Evolutionary conservation across 2,888 invertebrate genomes (phyloP), one percentile per base, ranked within the genome.

Genomic region (Erynnis tages): DNA sequence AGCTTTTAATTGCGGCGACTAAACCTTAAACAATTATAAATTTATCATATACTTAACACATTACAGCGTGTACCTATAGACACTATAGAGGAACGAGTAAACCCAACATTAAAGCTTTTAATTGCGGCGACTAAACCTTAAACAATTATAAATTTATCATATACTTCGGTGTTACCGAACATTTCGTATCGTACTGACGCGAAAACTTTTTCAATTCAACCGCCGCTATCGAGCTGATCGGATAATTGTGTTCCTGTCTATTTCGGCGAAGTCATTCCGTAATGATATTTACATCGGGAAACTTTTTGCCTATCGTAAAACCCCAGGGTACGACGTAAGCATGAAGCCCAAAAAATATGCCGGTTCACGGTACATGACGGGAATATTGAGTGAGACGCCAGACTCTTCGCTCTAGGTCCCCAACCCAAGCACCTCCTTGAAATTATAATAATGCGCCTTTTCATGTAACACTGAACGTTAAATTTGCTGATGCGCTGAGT

Each of bases 371-470:
- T 44, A 10, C 50, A 50, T 21, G 50, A 43, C 35, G 29, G 21
- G 50, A 50, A 50, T 50, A 50, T 44, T 21, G 10, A 52, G 37
- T 37, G 50, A 37, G 35, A 43, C 17, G 41, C 27, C 49, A 49
- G 41, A 43, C 50, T 44, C 35, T 52, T 52, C 29, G 32, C 7
- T 29, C 27, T 52, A 41, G 35, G 44, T 37, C 37, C 30, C 32
- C 21, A 35, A 16, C 43, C 19, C 21, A 27, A 41, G 27, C 35
- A 43, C 50, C 43, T 43, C 50, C 43, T 50, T 50, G 43, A 50
- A 50, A 50, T 50, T 50, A 49, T 49, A 34, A 43, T 50, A 50
- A 50, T 50, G 43, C 14, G 43, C 35, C 25, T 35, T 34, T 35
- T 41, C 16, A 13, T 11, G 6, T 23, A 34, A 43, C 50, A 43